phyloP scores from a whole-genome alignment of 2,797 vertebrate species.

The Anniella stebbinsi region DNA sequence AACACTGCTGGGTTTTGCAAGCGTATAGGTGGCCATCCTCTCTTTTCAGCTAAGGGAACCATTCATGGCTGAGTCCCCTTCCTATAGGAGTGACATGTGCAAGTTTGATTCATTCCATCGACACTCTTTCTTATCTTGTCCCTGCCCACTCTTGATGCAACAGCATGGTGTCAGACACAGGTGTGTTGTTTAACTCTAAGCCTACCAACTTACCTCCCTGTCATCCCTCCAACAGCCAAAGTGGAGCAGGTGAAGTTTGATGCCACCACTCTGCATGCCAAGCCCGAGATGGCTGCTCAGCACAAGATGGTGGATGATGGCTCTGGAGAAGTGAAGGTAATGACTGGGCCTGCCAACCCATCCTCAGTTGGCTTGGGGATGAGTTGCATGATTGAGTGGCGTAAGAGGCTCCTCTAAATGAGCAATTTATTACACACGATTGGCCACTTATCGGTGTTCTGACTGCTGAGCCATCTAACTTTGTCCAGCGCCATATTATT shows the following conservation, averaged over 20 bases:
- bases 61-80: background rate
- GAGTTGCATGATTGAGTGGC: background rate
- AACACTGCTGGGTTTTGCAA: background rate
- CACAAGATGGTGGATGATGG: conserved; percentile 92
- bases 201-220: background rate
- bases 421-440: too few relatives aligned
- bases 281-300: conserved; percentile 86
- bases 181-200: background rate
- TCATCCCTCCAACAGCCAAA: conserved; percentile 78
- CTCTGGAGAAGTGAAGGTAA: conserved; percentile 84
- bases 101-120: background rate
- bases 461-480: background rate
- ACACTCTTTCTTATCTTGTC: background rate
- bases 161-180: background rate
- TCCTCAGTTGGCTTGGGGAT: background rate
- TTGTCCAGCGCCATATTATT: background rate
- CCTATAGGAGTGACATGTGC: background rate
- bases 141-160: background rate
- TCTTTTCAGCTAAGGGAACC: background rate
- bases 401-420: too few relatives aligned
- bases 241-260: conserved; percentile 91
- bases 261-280: conserved; percentile 81
- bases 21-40: background rate
- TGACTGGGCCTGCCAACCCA: background rate
- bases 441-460: background rate